Conservation (phyloP, 2,888 invertebrate species). For the Oegoconia quadripuncta region DNA sequence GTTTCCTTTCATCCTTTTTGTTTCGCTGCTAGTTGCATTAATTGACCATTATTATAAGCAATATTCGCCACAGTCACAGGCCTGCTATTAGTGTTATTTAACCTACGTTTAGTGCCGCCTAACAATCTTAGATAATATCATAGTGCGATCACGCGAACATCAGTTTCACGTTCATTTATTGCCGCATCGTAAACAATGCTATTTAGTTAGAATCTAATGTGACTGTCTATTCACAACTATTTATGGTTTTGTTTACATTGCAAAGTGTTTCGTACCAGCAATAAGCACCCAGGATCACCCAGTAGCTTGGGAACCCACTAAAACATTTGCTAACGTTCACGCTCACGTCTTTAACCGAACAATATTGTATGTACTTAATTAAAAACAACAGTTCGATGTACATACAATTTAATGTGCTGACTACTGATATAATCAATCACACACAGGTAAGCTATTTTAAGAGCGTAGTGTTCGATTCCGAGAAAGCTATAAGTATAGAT, state of each 20-base stretch:
- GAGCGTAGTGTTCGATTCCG: slow-evolving; percentile 19
- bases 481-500: too few species aligned
- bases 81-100: not conserved
- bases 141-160: slow-evolving; percentile 27
- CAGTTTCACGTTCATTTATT: slow-evolving; percentile 20
- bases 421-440: slow-evolving; percentile 35
- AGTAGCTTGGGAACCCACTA: too few species aligned
- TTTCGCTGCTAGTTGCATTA: too few species aligned
- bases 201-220: slow-evolving; percentile 14
- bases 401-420: slow-evolving; percentile 35
- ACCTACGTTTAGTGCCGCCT: not conserved
- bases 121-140: slow-evolving; percentile 16
- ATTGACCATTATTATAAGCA: too few species aligned
- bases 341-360: not conserved
- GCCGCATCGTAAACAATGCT: slow-evolving; percentile 20
- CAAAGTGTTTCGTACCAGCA: too few species aligned
- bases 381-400: slow-evolving; percentile 33
- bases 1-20: too few species aligned
- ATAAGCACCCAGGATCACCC: too few species aligned
- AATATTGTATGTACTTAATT: not conserved
- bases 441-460: slow-evolving; percentile 25
- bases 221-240: not conserved
- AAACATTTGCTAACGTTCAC: not conserved
- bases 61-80: too few species aligned
- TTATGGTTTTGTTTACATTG: slow-evolving; percentile 5